A percentile compares a stretch with the other conserved stretches of the same genome.
phyloP scores from a whole-genome alignment of 2,113 vertebrate species.

The Symphodus melops region DNA sequence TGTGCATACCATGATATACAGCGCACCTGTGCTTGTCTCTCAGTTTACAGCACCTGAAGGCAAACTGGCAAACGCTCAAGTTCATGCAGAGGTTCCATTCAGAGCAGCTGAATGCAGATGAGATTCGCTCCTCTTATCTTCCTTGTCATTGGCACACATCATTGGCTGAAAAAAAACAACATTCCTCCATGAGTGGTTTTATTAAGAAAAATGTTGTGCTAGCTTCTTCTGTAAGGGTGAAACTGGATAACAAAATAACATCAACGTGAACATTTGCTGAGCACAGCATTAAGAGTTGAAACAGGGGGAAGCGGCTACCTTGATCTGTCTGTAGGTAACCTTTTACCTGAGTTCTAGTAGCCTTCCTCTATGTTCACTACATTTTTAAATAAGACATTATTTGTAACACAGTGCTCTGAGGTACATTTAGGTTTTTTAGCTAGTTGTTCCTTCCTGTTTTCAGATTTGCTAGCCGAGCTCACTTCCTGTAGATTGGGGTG shows the following conservation, averaged over 20 bases:
- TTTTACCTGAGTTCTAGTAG: neutral
- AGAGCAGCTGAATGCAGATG: slow-evolving; percentile 73
- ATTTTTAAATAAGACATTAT: neutral
- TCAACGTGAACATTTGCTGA: neutral
- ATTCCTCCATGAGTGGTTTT: slow-evolving; percentile 8
- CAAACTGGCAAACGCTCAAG: slow-evolving; percentile 59
- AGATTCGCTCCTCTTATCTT: slow-evolving; percentile 54
- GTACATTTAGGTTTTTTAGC: neutral
- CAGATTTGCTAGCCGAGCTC: neutral
- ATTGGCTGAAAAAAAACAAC: neutral
- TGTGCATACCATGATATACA: slow-evolving; percentile 41
- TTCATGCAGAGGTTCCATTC: slow-evolving; percentile 66
- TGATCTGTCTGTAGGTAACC: neutral
- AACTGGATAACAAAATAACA: neutral
- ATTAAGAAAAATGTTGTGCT: slow-evolving; percentile 3
- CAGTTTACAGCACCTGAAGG: slow-evolving; percentile 63
- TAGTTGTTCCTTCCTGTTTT: neutral
- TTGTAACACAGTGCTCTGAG: neutral
- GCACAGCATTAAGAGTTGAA: slow-evolving; percentile 1
- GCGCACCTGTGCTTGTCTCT: slow-evolving; percentile 63
- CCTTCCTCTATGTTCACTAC: neutral
- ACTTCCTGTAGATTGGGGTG: neutral
- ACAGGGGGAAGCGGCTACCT: neutral
- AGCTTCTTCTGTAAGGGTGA: neutral
- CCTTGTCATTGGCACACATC: neutral